Evolutionary conservation across 1,140 invertebrate genomes (phyloP).

Genomic region (Drosophila cardini): DNA sequence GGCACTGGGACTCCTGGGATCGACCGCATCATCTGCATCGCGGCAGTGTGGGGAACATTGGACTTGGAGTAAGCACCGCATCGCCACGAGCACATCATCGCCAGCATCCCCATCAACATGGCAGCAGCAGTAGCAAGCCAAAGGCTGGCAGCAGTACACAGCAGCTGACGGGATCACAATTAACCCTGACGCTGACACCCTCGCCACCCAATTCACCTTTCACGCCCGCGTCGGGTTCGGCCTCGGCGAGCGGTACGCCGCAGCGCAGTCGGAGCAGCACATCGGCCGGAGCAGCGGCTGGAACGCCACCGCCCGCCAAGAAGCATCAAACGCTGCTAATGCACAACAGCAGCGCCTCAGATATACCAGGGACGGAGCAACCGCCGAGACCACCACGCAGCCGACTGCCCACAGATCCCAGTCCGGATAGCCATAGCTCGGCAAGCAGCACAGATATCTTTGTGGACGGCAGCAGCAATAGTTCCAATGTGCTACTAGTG

Average conservation of each 20-base stretch:
- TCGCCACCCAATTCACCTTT: constrained; percentile 83
- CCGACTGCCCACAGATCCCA: constrained; percentile 90
- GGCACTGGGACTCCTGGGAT: constrained; percentile 98
- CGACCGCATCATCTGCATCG: constrained; percentile 80
- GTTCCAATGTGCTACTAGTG: constrained; percentile 86
- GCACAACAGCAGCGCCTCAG: constrained; percentile 62
- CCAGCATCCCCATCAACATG: constrained; percentile 45
- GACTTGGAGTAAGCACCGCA: constrained; percentile 48
- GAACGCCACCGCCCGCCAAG: constrained; percentile 91
- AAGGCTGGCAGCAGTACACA: constrained; percentile 42
- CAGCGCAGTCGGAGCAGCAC: constrained; percentile 51
- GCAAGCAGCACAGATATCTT: constrained; percentile 86
- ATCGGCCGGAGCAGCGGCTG: constrained; percentile 25
- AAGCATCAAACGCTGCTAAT: constrained; percentile 87
- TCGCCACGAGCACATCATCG: constrained; percentile 75
- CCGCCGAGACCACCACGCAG: constrained; percentile 85
- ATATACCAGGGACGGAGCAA: constrained; percentile 46
- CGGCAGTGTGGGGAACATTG: constrained; percentile 74
- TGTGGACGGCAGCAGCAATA: constrained; percentile 78
- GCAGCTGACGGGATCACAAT: constrained; percentile 56
- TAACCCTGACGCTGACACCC: constrained; percentile 78
- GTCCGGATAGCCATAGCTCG: constrained; percentile 84
- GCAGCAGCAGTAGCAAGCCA: constrained; percentile 38
- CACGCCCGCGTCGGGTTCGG: constrained; percentile 85
- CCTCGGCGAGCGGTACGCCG: constrained; percentile 69